Percentiles rank a stretch among this genome's conserved stretches.
Conservation (phyloP, 2,113 vertebrate genomes). For the Cyphomyrus plagiostoma region DNA sequence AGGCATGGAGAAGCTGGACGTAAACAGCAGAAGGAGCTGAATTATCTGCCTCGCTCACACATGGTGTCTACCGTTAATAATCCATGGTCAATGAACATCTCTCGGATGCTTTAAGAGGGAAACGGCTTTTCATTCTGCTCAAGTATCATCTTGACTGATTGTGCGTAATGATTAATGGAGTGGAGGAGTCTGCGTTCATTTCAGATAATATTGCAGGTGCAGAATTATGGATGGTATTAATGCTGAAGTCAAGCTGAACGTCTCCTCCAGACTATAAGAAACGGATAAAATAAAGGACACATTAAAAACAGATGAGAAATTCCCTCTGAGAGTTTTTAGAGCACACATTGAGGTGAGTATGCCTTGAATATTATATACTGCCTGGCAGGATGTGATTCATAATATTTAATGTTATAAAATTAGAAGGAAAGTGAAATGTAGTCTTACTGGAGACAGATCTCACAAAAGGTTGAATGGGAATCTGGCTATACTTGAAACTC, state of each 20-base stretch:
- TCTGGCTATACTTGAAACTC: neutral
- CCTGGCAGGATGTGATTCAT: conserved; percentile 5
- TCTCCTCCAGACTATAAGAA: conserved; percentile 1
- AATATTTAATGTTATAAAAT: conserved; percentile 6
- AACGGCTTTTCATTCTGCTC: neutral
- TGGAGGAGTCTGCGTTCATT: neutral
- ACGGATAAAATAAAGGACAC: neutral
- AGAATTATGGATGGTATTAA: neutral
- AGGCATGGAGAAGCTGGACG: neutral
- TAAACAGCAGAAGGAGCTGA: neutral
- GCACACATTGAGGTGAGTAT: neutral
- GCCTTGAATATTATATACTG: conserved; percentile 9
- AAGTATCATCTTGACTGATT: conserved; percentile 11
- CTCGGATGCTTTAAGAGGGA: neutral
- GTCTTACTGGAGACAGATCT: neutral
- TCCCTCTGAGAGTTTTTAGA: conserved; percentile 5
- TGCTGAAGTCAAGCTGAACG: neutral
- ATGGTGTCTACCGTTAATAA: neutral
- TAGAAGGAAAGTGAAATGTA: neutral
- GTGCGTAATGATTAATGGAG: conserved; percentile 9
- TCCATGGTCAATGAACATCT: neutral
- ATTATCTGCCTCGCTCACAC: neutral
- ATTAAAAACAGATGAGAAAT: conserved; percentile 8
- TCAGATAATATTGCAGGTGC: conserved; percentile 15
- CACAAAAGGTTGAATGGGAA: neutral